A percentile compares a stretch with the other conserved stretches of the same genome.
Conservation (phyloP, 2,888 invertebrate species). For the Erebia epiphron region DNA sequence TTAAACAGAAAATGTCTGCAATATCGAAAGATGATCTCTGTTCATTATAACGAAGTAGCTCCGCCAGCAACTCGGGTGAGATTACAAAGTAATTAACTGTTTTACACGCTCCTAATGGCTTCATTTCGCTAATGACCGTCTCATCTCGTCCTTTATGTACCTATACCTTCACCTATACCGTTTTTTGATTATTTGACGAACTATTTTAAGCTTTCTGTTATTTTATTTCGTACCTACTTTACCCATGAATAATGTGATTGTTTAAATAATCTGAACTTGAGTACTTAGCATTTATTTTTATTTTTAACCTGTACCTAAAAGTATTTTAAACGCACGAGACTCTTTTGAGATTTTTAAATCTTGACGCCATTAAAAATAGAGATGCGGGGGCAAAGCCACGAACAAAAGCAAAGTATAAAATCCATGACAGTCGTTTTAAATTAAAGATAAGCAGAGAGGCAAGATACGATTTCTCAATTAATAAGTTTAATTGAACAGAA, state of each 20-base stretch:
- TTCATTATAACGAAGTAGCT: slow-evolving; percentile 47
- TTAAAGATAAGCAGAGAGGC: slow-evolving; percentile 19
- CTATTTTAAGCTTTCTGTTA: slow-evolving; percentile 15
- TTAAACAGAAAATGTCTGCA: slow-evolving; percentile 12
- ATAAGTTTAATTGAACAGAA: slow-evolving; percentile 38
- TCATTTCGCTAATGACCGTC: slow-evolving; percentile 76
- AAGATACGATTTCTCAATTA: slow-evolving; percentile 42
- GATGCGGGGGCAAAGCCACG: not conserved
- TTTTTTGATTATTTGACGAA: slow-evolving; percentile 23
- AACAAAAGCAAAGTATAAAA: not conserved
- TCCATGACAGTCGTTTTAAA: slow-evolving; percentile 19
- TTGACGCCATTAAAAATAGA: not conserved
- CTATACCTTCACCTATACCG: slow-evolving; percentile 41
- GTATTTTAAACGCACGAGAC: too few relatives aligned
- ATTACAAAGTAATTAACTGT: slow-evolving; percentile 75
- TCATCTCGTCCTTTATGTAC: slow-evolving; percentile 58
- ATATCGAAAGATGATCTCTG: slow-evolving; percentile 34
- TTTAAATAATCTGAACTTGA: too few relatives aligned
- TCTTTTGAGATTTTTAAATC: too few relatives aligned
- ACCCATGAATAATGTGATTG: too few relatives aligned
- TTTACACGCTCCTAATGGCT: slow-evolving; percentile 79
- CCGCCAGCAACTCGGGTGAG: slow-evolving; percentile 55
- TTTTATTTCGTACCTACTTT: not conserved
- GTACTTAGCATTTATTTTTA: too few relatives aligned
- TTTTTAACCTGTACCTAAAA: too few relatives aligned